Percentiles rank a stretch among this genome's conserved stretches.
phyloP scores from a whole-genome alignment of 2,113 vertebrate species.

The Cheirogaleus medius region DNA sequence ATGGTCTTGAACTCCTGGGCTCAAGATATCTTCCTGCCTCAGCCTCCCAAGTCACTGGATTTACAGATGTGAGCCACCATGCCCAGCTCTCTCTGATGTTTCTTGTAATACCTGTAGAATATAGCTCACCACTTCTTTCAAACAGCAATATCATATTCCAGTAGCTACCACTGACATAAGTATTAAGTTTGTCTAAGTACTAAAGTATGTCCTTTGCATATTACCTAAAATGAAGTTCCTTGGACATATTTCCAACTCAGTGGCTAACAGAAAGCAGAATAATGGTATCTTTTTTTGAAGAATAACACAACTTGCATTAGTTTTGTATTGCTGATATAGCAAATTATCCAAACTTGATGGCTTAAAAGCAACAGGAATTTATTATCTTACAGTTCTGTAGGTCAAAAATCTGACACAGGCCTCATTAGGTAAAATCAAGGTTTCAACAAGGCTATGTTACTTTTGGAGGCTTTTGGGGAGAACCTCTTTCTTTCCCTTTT shows the following conservation, averaged over 20 bases:
- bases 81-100: not conserved
- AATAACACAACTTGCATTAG: not conserved
- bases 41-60: no score
- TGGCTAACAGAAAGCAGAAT: not conserved
- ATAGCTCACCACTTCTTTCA: not conserved
- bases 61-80: not conserved
- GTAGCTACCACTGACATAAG: not conserved
- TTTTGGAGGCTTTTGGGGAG: not conserved
- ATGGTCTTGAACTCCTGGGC: no score
- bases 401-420: not conserved
- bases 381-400: not conserved
- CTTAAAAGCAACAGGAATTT: not conserved
- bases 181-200: not conserved
- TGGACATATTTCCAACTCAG: slow-evolving; percentile 20
- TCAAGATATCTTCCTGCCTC: no score
- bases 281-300: not conserved
- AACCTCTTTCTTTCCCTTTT: not conserved
- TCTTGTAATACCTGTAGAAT: not conserved
- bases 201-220: not conserved
- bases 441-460: not conserved
- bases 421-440: not conserved
- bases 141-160: not conserved
- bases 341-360: not conserved
- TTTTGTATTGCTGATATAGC: not conserved
- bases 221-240: not conserved